These are phyloP conservation scores for Scytalopus superciliaris DNA, from an alignment of 2,113 vertebrate species.

Conservation along the genomic window DNA sequence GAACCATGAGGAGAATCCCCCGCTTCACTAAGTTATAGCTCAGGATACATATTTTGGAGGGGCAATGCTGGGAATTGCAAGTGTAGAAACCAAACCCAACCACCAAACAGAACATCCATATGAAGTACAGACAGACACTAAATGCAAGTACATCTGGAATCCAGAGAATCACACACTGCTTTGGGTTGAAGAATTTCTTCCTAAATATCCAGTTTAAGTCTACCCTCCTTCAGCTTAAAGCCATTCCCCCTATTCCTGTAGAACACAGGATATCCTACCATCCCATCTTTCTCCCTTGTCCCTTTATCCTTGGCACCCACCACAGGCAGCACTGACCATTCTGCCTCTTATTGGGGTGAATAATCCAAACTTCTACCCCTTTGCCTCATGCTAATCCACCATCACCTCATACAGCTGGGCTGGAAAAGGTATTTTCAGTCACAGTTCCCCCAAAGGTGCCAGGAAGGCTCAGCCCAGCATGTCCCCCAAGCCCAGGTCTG, in stretches of 20 bases:
- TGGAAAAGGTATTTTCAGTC: fast-evolving
- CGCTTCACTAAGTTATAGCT: fast-evolving
- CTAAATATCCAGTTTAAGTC: fast-evolving
- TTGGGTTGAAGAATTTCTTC: too few species aligned
- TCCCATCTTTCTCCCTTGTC: neutral
- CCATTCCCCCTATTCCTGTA: fast-evolving
- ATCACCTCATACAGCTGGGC: neutral
- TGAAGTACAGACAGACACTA: neutral
- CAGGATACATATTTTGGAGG: neutral
- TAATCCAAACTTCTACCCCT: too few species aligned
- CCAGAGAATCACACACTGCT: fast-evolving
- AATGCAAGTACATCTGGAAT: neutral
- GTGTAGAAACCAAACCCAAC: neutral
- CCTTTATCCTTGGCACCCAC: neutral
- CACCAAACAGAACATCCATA: too few species aligned
- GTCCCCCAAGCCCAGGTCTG: neutral
- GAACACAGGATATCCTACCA: neutral
- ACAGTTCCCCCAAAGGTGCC: fast-evolving
- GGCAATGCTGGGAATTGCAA: fast-evolving
- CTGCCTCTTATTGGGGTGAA: fast-evolving
- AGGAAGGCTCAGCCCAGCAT: fast-evolving
- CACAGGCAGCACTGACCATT: too few species aligned
- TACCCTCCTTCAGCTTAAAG: neutral
- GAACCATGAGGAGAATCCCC: fast-evolving
- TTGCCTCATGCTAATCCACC: too few species aligned